Base-by-base conservation (phyloP, 2,113 vertebrate genomes). In the Leuciscus idus region DNA sequence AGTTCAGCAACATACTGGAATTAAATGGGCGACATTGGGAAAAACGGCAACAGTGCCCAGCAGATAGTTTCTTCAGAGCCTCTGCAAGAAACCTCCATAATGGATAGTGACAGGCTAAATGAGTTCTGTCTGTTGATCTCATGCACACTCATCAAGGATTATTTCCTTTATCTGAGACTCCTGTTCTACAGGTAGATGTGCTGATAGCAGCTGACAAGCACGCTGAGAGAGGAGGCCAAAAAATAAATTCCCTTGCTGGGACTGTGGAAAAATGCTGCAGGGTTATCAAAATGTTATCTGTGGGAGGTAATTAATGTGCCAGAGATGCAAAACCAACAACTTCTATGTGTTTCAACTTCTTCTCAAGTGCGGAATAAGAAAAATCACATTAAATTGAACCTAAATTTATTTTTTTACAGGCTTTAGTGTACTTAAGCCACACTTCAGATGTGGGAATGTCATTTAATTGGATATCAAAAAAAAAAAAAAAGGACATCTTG, bases 111-210 rank as follows among this genome's bases (percentile, higher is more conserved):
- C 88, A 89, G 77, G 28, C 74, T 90, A 88, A 91, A 90, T 89
- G 68, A 89, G 76, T 80, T 79, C 86, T 26, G 88, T 91, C 91
- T 88, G 90, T 91, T 91, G 89, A 90, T 92, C 87, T 89, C 86
- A 72, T 90, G 89, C 92, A 92, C 90, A 87, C 89, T 93, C 91
- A 91, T 36, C 48, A 90, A 90, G 92, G 90, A 92, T 91, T 88
- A 90, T 89, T 87, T 85, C 81, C 89, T 91, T 87, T 89, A 85
- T 86, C 87, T 85, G 87, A 88, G 89, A 89, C 90, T 91, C 89
- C 82, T 90, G 90, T 82, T 86, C 62, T 50, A 30, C 85, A 86
- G 77, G 83, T 83, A 86, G 73, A 52, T 88, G 59, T 19, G 50
- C 66, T 85, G 73, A 89, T 88, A 79, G 68, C 26, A 68, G 77